phyloP scores from a whole-genome alignment of 2,888 invertebrate genomes.

The Iselma pallidipennis region DNA sequence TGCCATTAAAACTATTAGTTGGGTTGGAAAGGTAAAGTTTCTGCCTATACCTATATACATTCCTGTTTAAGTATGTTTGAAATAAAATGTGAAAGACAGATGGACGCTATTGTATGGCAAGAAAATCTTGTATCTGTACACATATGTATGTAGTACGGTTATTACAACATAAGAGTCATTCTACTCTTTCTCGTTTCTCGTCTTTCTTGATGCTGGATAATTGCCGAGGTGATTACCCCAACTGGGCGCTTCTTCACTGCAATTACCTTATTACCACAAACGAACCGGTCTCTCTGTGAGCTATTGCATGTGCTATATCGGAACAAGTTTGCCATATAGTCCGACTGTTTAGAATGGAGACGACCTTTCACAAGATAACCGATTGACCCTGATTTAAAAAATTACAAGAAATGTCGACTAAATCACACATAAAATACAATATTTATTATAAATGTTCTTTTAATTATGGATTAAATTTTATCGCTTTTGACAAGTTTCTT shows the following conservation, averaged over 20 bases:
- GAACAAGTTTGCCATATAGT: not conserved
- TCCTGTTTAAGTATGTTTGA: conserved; percentile 3
- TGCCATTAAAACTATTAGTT: conserved; percentile 22
- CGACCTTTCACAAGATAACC: too few relatives aligned
- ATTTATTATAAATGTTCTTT: not conserved
- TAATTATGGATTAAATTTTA: not conserved
- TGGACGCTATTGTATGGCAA: conserved; percentile 2
- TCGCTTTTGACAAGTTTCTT: not conserved
- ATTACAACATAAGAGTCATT: not conserved
- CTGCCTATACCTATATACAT: conserved; percentile 17
- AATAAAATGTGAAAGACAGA: conserved; percentile 13
- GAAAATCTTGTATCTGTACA: not conserved
- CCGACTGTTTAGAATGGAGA: not conserved
- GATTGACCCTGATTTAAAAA: too few relatives aligned
- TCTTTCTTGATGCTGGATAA: conserved; percentile 15
- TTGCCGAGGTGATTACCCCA: conserved; percentile 27
- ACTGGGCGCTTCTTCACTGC: conserved; percentile 24
- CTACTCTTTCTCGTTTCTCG: not conserved
- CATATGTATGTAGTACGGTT: too few relatives aligned
- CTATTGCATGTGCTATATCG: conserved; percentile 24
- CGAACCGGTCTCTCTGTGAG: conserved; percentile 17
- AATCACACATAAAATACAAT: not conserved
- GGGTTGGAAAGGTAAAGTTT: conserved; percentile 8
- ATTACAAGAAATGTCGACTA: not conserved
- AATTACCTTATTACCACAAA: conserved; percentile 23